These are phyloP conservation scores for Alviniconcha strummeri DNA, from an alignment of 2,888 invertebrate species.

Conservation along the genomic window DNA sequence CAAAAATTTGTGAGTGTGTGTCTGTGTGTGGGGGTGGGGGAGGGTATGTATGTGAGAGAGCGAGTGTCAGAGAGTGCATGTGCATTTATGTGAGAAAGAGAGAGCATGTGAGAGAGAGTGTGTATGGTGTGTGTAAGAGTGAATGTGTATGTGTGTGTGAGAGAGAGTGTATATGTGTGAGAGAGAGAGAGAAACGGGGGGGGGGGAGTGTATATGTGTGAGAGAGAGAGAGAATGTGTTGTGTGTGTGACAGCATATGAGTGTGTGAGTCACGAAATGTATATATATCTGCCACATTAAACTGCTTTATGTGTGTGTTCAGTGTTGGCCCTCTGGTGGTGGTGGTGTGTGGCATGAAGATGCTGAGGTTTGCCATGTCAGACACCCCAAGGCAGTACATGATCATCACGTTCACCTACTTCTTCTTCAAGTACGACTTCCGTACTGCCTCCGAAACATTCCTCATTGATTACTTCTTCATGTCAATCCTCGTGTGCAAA, in stretches of 20 bases:
- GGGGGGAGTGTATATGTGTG: no score
- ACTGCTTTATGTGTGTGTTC: slow-evolving; percentile 63
- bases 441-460: slow-evolving; percentile 86
- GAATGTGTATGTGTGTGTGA: no score
- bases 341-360: slow-evolving; percentile 89
- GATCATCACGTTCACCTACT: slow-evolving; percentile 90
- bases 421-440: slow-evolving; percentile 91
- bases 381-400: slow-evolving; percentile 94
- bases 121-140: background rate
- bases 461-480: slow-evolving; percentile 93
- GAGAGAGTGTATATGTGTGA: no score
- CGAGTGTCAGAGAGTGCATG: background rate
- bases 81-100: background rate
- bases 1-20: slow-evolving; percentile 76
- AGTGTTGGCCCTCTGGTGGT: slow-evolving; percentile 86
- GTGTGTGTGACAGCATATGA: background rate
- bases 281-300: slow-evolving; percentile 82
- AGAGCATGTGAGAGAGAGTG: background rate
- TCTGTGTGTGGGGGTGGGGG: background rate
- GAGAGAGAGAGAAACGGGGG: background rate
- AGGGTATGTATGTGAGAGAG: background rate
- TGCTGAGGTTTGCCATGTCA: slow-evolving; percentile 90
- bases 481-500: slow-evolving; percentile 90
- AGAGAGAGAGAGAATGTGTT: background rate
- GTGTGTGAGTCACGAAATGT: background rate